Base-by-base conservation (phyloP, 1,140 invertebrate species). In the Saccostrea echinata region DNA sequence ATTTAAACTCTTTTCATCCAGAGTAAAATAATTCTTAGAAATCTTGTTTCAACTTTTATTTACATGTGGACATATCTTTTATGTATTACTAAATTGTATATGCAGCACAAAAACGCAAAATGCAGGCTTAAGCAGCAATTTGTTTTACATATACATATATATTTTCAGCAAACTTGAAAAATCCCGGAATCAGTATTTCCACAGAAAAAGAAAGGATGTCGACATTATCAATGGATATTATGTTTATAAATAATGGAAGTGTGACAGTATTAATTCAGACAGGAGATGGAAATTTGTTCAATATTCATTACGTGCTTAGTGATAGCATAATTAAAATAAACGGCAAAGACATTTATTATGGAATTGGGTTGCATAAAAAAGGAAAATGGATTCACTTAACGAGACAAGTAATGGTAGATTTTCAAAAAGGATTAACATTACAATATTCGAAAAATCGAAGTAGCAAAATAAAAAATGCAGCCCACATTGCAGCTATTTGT, bases 331-430 rank as follows among this genome's bases (percentile, higher is more conserved):
- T 99, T 68, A 96, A 96, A 89, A 96, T 96, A 84, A 96, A 97
- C 94, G 97, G 96, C 83, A 96, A 98, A 93, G 97, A 94, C 83
- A 91, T 98, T 85, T 98, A 97, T 93, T 97, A 99, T 94, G 98
- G 98, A 8, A 96, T 99, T 85, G 98, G 98, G 18, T 93, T 93
- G 80, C 61, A 95, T 94, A 91, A 95, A 94, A 83, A 87, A 89
- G 96, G 96, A 91, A 96, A 96, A 64, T 99, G 98, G 98, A 96
- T 96, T 76, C 96, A 96, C 90, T 93, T 99, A 3, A 98, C 98
- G 0, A 96, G 99, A 84, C 98, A 99, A 93, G 95, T 99, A 27
- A 96, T 97, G 84, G 97, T 98, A 81, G 99, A 99, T 95, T 96
- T 99, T 88, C 97, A 98, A 93, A 99, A 99, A 95, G 96, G 98